Percentiles rank a stretch among this genome's conserved stretches.
These are phyloP conservation scores for Diplogasteroides magnus DNA, from an alignment of 1,140 invertebrate species.

Conservation along the genomic window DNA sequence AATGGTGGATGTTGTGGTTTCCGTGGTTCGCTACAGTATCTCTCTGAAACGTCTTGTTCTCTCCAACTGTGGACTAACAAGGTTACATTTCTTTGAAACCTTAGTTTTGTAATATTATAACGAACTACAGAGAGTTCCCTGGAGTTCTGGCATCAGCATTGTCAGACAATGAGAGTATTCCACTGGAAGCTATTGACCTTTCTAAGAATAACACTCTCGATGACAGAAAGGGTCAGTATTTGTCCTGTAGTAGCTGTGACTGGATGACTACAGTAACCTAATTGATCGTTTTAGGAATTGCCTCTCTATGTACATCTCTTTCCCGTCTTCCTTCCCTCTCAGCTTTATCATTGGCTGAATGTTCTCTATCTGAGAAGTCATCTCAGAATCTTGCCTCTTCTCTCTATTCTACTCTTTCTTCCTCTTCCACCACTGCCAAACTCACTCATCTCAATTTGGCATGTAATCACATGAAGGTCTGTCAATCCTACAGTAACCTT, in stretches of 20 bases:
- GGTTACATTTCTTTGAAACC: constrained; percentile 23
- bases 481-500: constrained; percentile 31
- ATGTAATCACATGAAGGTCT: constrained; percentile 38
- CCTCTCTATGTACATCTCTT: constrained; percentile 35
- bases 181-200: constrained; percentile 40
- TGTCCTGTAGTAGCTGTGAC: no score
- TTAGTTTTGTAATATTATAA: constrained; percentile 2
- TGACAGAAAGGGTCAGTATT: constrained; percentile 45
- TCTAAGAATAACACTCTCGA: constrained; percentile 41
- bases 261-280: no score
- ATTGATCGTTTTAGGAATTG: constrained; percentile 39
- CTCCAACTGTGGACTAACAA: constrained; percentile 44
- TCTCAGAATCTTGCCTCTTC: constrained; percentile 33
- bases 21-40: constrained; percentile 45
- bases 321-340: constrained; percentile 38
- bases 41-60: constrained; percentile 39
- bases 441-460: constrained; percentile 31
- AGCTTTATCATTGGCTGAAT: constrained; percentile 40
- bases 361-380: constrained; percentile 44
- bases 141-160: constrained; percentile 42
- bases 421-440: constrained; percentile 16
- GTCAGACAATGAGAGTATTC: constrained; percentile 32
- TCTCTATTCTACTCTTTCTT: constrained; percentile 38
- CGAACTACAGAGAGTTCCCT: constrained; percentile 44
- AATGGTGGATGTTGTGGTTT: constrained; percentile 47